These are phyloP conservation scores for Halisarca cf. caerulea DNA, from an alignment of 37 sponge, comb jelly and placozoan genomes.

Conservation along the genomic window DNA sequence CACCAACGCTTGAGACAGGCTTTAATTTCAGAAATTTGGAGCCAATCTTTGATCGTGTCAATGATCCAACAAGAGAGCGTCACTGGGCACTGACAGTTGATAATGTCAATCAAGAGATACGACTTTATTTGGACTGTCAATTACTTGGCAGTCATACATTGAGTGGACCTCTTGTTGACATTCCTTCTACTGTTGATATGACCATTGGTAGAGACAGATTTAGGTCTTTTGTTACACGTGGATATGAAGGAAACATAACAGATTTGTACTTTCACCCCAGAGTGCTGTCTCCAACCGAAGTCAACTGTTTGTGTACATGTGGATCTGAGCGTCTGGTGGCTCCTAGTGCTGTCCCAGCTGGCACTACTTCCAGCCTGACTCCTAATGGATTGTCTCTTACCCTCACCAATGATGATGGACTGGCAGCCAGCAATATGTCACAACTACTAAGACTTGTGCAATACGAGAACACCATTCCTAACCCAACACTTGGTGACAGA, in stretches of 20 bases:
- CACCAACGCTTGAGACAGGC: neutral
- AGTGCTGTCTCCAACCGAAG: conserved; percentile 34
- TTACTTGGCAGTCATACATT: conserved; percentile 21
- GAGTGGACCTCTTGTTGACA: neutral
- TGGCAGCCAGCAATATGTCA: conserved; percentile 32
- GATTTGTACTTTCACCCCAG: conserved; percentile 56
- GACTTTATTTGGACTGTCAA: conserved; percentile 49
- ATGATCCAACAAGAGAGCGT: neutral
- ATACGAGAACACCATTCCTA: conserved; percentile 46
- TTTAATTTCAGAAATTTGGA: neutral
- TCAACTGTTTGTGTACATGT: conserved; percentile 63
- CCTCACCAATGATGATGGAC: neutral
- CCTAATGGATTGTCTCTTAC: neutral
- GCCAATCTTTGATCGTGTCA: neutral
- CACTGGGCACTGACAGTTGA: conserved; percentile 9
- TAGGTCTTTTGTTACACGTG: conserved; percentile 17
- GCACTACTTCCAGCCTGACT: conserved; percentile 7
- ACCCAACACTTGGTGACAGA: conserved; percentile 32
- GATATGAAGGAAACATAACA: conserved; percentile 45
- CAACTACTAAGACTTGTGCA: conserved; percentile 34
- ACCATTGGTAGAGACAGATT: conserved; percentile 56
- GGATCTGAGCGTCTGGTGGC: conserved; percentile 51
- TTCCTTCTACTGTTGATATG: conserved; percentile 13
- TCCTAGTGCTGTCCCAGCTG: conserved; percentile 27
- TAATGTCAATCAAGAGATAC: neutral